Base-by-base conservation (phyloP, 2,888 invertebrate genomes). In the Philaethria dido region DNA sequence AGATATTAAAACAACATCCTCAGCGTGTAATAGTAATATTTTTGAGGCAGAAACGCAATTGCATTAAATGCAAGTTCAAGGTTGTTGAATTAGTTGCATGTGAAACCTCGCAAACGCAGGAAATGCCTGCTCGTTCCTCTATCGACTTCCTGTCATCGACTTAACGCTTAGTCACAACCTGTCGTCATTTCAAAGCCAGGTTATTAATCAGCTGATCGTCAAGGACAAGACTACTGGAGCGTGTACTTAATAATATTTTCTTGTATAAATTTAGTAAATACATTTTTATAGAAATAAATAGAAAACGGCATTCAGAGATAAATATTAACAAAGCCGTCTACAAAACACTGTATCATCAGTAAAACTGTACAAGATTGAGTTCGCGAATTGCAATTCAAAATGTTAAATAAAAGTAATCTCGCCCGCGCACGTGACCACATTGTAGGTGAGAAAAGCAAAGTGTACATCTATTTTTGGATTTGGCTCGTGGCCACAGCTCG, bases 361-460 rank as follows among this genome's bases (percentile, higher is more conserved):
- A 42, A 20, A 25, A 59, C 18, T 64, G 62, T 63, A 66, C 45
- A 29, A 25, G 14, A 57, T 57, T 18, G 16, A 42, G 20, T 57
- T 57, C 42, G 33, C 29, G 57, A 39, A 61, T 55, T 54, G 45
- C 67, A 68, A 54, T 62, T 16, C 29, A 55, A 20, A 52, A 39
- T 64, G 48, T 59, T 16, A 64, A 69, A 69, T 71, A 62, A 66
- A 68, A 66, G 64, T 66, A 62, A 50, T 59, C 59, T 48, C 62
- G 16, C 25, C 52, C 47, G 60, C 66, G 76, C 88, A 87, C 87
- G 83, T 88, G 89, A 88, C 82, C 86, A 84, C 84, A 84, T 82
- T 86, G 80, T 77, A 88, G 88, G 88, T 87, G 87, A 81, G 83
- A 85, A 83, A 82, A 84, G 83, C 86, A 77, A 74, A 76, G 79